These are phyloP conservation scores for Drosophila burlai DNA, from an alignment of 1,140 invertebrate species.

Conservation along the genomic window DNA sequence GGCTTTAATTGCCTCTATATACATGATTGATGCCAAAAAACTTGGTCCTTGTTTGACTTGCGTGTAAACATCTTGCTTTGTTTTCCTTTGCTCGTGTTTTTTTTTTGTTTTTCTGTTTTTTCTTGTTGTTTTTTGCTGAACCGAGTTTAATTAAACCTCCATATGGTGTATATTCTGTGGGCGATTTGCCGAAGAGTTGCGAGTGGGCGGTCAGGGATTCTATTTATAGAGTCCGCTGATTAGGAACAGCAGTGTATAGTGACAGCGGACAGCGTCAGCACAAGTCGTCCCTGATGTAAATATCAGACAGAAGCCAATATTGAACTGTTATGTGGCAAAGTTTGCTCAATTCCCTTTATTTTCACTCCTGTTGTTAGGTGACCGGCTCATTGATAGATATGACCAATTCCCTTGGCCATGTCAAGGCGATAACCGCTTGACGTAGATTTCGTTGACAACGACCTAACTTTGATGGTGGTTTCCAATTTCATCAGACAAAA, in stretches of 20 bases:
- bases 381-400: conserved; percentile 53
- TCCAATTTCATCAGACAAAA: conserved; percentile 2
- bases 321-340: conserved; percentile 22
- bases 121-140: conserved; percentile 20
- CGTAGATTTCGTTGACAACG: conserved; percentile 19
- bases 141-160: conserved; percentile 54
- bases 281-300: conserved; percentile 52
- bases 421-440: conserved; percentile 45
- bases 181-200: conserved; percentile 41
- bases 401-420: conserved; percentile 16
- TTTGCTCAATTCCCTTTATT: conserved; percentile 15
- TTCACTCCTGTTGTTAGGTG: conserved; percentile 34
- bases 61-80: conserved; percentile 31
- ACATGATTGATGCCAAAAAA: conserved; percentile 53
- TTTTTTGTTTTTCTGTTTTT: background rate
- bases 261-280: conserved; percentile 38
- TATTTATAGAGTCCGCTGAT: conserved; percentile 53
- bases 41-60: conserved; percentile 14
- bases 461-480: background rate
- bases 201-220: conserved; percentile 44
- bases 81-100: conserved; percentile 18
- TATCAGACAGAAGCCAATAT: conserved; percentile 43
- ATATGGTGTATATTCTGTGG: conserved; percentile 46
- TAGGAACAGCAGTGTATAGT: conserved; percentile 29
- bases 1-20: conserved; percentile 53